Percentiles rank a stretch among this genome's conserved stretches.
Evolutionary conservation across 2,113 vertebrate genomes (phyloP).

Genomic region (Oreocharis arfaki): DNA sequence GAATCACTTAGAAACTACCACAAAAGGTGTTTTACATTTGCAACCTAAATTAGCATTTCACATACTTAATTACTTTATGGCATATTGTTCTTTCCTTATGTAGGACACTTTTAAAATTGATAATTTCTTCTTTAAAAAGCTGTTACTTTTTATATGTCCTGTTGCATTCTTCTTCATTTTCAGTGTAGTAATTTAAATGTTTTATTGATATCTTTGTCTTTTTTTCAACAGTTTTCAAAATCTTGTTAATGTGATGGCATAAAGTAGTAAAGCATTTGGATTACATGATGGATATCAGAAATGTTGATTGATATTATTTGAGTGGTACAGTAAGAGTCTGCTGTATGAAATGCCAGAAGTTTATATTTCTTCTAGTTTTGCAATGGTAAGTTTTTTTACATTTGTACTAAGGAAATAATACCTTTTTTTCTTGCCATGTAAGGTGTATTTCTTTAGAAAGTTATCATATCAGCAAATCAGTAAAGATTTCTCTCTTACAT

Average conservation of each 20-base stretch:
- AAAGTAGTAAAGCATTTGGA: slow-evolving; percentile 58
- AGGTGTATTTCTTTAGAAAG: not conserved
- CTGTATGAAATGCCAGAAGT: slow-evolving; percentile 26
- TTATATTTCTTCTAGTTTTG: slow-evolving; percentile 36
- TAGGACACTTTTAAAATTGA: not conserved
- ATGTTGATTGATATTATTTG: slow-evolving; percentile 44
- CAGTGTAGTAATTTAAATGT: not conserved
- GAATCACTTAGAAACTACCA: not conserved
- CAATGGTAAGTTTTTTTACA: slow-evolving; percentile 62
- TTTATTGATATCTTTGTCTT: slow-evolving; percentile 48
- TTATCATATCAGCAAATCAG: not conserved
- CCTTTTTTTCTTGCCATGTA: not conserved
- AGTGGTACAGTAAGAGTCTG: slow-evolving; percentile 18
- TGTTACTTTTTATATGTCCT: not conserved
- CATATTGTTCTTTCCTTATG: not conserved
- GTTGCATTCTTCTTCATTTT: not conserved
- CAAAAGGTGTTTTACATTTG: not conserved
- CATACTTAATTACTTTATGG: not conserved
- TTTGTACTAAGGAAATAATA: not conserved
- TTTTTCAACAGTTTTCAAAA: slow-evolving; percentile 69
- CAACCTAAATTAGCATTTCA: not conserved
- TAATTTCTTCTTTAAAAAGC: not conserved
- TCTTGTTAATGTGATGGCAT: slow-evolving; percentile 52
- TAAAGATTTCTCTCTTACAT: not conserved
- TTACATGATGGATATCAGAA: slow-evolving; percentile 49